Evolutionary conservation across 2,113 vertebrate genomes (phyloP).

Genomic region (Raja brachyura): DNA sequence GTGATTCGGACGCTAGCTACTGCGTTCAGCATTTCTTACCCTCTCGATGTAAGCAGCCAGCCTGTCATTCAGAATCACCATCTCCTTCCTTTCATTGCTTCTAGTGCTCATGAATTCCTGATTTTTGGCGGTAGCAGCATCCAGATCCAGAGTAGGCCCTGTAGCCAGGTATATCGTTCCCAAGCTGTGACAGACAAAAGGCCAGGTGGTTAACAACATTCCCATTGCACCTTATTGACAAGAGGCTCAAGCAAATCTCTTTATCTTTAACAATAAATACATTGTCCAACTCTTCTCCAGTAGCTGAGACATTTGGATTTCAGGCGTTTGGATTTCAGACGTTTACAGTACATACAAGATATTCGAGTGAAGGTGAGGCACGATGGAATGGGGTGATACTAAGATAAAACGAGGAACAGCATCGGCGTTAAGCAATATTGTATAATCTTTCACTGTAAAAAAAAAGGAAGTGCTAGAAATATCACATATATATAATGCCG

Average conservation of each 20-base stretch:
- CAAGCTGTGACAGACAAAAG: conserved; percentile 43
- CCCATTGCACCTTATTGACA: background rate
- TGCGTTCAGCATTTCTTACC: conserved; percentile 44
- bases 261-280: background rate
- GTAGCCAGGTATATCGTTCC: conserved; percentile 49
- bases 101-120: conserved; percentile 55
- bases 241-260: background rate
- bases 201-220: conserved; percentile 19
- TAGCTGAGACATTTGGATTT: background rate
- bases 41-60: conserved; percentile 59
- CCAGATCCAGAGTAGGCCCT: conserved; percentile 50
- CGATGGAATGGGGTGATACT: background rate
- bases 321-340: background rate
- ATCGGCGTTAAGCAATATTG: background rate
- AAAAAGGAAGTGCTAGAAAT: background rate
- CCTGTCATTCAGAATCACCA: conserved; percentile 60
- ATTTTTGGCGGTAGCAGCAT: conserved; percentile 56
- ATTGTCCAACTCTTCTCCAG: background rate
- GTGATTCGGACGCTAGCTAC: too few species aligned
- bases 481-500: background rate
- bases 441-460: background rate
- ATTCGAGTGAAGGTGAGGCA: background rate
- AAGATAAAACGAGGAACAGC: too few species aligned
- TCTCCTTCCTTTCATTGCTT: conserved; percentile 52
- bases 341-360: background rate